Conservation (phyloP, 2,888 invertebrate genomes). For the Agonopterix heracliana region DNA sequence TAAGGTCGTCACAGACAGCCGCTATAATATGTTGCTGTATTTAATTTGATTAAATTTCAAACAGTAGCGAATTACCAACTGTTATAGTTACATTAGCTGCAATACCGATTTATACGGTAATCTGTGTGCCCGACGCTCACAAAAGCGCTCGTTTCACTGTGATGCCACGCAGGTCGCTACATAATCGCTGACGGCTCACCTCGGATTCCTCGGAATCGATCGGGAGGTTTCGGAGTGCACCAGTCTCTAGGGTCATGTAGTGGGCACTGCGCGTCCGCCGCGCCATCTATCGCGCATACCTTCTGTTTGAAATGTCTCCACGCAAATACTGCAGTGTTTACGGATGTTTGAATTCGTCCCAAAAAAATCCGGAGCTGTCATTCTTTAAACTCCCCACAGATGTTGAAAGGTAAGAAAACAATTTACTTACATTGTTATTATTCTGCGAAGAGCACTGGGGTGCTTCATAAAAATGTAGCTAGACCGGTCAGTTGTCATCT, state of each 20-base stretch:
- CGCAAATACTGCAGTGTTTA: not conserved
- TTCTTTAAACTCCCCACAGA: slow-evolving; percentile 2
- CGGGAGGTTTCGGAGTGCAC: no score
- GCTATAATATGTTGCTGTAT: no score
- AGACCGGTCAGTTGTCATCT: no score
- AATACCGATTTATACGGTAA: no score
- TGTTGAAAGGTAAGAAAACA: slow-evolving; percentile 6
- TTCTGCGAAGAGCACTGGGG: not conserved
- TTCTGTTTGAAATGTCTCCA: not conserved
- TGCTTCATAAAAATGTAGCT: not conserved
- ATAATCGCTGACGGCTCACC: not conserved
- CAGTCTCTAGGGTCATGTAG: not conserved
- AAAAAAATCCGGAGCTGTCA: slow-evolving; percentile 1
- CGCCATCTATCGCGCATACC: not conserved
- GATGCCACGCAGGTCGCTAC: not conserved
- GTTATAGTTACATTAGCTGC: no score
- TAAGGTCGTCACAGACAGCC: no score
- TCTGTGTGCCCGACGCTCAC: not conserved
- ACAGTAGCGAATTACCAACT: no score
- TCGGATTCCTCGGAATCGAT: no score
- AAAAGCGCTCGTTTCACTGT: not conserved
- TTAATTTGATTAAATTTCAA: no score
- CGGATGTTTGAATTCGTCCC: slow-evolving; percentile 2
- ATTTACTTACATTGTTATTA: not conserved
- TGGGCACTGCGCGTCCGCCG: not conserved